Base-by-base conservation (phyloP, 2,888 invertebrate species). In the Drosophila fungiperda region DNA sequence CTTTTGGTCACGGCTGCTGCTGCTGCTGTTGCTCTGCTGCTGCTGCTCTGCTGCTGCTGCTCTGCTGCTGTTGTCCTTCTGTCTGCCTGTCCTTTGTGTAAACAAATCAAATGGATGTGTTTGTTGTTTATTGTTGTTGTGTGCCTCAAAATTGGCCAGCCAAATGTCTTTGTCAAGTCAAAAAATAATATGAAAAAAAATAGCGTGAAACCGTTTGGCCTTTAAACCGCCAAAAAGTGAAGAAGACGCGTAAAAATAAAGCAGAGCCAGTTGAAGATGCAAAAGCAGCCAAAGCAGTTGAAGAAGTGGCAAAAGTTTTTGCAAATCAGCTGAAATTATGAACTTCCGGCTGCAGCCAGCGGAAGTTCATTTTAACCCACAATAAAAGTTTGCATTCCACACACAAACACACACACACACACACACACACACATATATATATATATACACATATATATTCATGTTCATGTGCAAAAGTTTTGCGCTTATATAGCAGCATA, bases 251-350 rank as follows among this genome's bases (percentile, higher is more conserved):
- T 6, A 75, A 64, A 58, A 62, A 50, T 68, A 68, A 65, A 50
- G 32, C 35, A 17, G 15, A 23, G 9, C 1, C 26, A 36, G 36
- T 7, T 38, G 23, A 36, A 26, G 12, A 42, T 23, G 40, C 35
- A 57, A 32, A 60, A 66, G 52, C 42, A 61, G 48, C 29, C 5
- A 29, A 29, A 29, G 0, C 12, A 32, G n/a, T 58, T 57, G 68
- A 74, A 66, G 60, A 67, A 73, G 67, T 83, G 80, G 89, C 73
- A 70, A 86, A 85, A 86, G 57, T 74, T 86, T 86, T 82, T 54
- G 77, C 89, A 87, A 90, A 90, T 90, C 90, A 90, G 90, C 80
- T 90, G 84, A 87, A 88, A 87, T 89, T 87, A 90, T 87, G 90
- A 87, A 87, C 90, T 87, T 87, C 90, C 90, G 89, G 82, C 80